These are phyloP conservation scores for Falco cherrug DNA, from an alignment of 2,797 vertebrate species.

Conservation along the genomic window DNA sequence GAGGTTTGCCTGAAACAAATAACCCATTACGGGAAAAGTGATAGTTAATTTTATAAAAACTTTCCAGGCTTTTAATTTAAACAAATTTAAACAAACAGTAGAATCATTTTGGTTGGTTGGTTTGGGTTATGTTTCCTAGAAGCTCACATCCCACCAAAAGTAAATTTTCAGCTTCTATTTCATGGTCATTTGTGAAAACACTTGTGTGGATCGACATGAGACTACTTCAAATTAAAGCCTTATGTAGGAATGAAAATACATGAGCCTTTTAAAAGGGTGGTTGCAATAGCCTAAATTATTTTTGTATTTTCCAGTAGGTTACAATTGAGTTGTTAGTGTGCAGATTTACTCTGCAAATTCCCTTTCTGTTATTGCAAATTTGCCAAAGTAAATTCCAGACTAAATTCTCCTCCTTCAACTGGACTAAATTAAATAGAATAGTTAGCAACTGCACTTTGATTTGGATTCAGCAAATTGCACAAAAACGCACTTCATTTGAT, in stretches of 20 bases:
- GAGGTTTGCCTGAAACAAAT: not conserved
- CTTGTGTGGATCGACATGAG: not conserved
- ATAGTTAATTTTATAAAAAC: not conserved
- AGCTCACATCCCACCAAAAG: not conserved
- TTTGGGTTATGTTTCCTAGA: not conserved
- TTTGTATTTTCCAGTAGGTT: not conserved
- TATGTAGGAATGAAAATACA: not conserved
- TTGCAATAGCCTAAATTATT: not conserved
- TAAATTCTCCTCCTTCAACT: not conserved
- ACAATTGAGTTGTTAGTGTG: not conserved
- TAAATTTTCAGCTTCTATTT: not conserved
- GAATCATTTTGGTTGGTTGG: not conserved
- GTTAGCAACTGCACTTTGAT: not conserved
- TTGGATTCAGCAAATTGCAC: not conserved
- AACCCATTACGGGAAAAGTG: not conserved
- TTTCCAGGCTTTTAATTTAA: not conserved
- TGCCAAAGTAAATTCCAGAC: not conserved
- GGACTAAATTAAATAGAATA: not conserved
- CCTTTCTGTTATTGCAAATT: not conserved
- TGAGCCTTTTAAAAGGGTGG: not conserved
- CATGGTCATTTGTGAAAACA: not conserved
- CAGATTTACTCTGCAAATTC: not conserved
- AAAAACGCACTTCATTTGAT: not conserved
- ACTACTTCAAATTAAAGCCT: not conserved
- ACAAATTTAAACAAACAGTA: not conserved